Evolutionary conservation across 2,888 invertebrate species (phyloP).

Genomic region (Sphinx pinastri): DNA sequence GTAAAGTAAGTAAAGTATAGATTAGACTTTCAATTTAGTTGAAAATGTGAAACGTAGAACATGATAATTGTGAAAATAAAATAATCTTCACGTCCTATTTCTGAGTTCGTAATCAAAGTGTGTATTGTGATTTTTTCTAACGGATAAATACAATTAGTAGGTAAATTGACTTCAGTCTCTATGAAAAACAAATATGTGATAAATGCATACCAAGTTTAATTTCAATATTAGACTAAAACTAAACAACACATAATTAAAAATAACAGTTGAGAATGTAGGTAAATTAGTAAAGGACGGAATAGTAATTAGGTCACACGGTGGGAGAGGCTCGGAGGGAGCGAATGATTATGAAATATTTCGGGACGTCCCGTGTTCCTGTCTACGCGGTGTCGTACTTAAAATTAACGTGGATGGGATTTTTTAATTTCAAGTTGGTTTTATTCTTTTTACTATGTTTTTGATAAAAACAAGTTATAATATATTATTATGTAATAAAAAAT

Average conservation of each 20-base stretch:
- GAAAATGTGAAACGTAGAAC: no score
- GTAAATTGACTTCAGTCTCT: no score
- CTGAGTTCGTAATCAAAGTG: no score
- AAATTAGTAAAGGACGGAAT: conserved; percentile 6
- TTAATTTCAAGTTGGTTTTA: not conserved
- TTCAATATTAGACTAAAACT: not conserved
- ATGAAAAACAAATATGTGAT: no score
- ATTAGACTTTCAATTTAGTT: no score
- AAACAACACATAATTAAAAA: not conserved
- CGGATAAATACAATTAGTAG: no score
- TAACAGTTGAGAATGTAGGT: conserved; percentile 2
- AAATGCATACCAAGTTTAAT: no score
- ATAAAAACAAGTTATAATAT: not conserved
- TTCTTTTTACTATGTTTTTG: not conserved
- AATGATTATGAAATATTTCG: conserved; percentile 15
- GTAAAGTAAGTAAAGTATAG: no score
- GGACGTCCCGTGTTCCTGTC: conserved; percentile 14
- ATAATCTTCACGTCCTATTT: no score
- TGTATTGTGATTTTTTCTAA: no score
- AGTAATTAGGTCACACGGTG: conserved; percentile 22
- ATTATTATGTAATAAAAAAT: no score
- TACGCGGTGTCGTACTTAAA: conserved; percentile 1
- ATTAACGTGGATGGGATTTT: conserved; percentile 11
- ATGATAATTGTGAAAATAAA: no score
- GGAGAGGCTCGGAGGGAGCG: conserved; percentile 25